A percentile compares a stretch with the other conserved stretches of the same genome.
Conservation (phyloP, 2,888 invertebrate species). For the Macrophya annulata region DNA sequence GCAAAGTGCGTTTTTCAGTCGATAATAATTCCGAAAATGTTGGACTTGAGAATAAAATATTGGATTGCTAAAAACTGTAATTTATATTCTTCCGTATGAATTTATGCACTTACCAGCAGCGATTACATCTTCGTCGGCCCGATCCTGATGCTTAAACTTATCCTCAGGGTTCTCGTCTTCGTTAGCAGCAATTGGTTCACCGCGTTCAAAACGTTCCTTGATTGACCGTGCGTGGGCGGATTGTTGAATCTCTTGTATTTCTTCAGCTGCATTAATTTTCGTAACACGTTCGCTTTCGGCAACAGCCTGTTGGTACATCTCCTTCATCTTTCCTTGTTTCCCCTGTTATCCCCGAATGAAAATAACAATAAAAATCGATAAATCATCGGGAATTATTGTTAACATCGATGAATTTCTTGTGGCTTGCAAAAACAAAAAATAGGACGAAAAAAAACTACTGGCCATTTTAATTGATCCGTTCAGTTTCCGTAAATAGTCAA, state of each 20-base stretch:
- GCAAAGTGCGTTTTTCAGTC: too few relatives aligned
- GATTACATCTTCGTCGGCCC: conserved; percentile 87
- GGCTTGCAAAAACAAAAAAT: not conserved
- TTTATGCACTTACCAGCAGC: conserved; percentile 85
- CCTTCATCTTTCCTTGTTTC: conserved; percentile 94
- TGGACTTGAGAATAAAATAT: not conserved
- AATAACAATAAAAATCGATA: conserved; percentile 39
- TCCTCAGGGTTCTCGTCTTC: conserved; percentile 82
- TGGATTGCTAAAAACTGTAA: not conserved
- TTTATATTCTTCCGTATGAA: not conserved
- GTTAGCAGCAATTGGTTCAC: conserved; percentile 83
- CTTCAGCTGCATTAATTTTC: conserved; percentile 77
- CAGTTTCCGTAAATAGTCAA: conserved; percentile 3
- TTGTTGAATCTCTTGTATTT: conserved; percentile 77
- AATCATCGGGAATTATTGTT: not conserved
- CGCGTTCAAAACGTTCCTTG: conserved; percentile 91
- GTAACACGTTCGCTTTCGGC: conserved; percentile 87
- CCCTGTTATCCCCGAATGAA: conserved; percentile 82
- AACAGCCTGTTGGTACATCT: conserved; percentile 95
- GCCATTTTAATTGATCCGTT: not conserved
- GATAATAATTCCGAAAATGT: too few relatives aligned
- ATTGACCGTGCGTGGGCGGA: conserved; percentile 83
- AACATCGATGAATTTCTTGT: not conserved
- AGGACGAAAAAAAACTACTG: too few relatives aligned
- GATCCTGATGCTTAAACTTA: conserved; percentile 83